Evolutionary conservation across 1,140 invertebrate species (phyloP).

Genomic region (Sipha flava): DNA sequence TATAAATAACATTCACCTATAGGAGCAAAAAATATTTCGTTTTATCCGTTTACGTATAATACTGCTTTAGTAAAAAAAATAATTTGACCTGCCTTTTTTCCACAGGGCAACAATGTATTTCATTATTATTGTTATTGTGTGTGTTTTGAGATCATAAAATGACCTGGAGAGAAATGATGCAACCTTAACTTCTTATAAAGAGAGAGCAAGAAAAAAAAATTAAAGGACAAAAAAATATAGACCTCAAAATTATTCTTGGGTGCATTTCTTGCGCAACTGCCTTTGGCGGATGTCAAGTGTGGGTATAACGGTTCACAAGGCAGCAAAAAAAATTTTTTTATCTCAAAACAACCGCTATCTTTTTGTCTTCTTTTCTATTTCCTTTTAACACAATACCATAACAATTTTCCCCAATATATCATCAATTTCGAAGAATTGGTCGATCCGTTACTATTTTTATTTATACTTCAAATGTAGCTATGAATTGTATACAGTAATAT

Average conservation of each 20-base stretch:
- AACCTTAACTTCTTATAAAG: not conserved
- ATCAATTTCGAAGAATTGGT: not conserved
- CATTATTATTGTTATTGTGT: not conserved
- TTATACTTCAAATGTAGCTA: not conserved
- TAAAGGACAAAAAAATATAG: not conserved
- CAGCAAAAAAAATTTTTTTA: conserved; percentile 4
- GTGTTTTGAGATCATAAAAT: not conserved
- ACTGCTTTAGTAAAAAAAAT: conserved; percentile 4
- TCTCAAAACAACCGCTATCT: conserved; percentile 10
- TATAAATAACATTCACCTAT: not conserved
- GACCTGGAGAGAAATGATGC: conserved; percentile 10
- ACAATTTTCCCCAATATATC: not conserved
- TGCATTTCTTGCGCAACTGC: conserved; percentile 15
- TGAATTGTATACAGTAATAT: too few species aligned
- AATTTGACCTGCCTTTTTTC: not conserved
- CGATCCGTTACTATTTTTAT: not conserved
- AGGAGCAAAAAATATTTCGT: not conserved
- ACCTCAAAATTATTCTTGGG: not conserved
- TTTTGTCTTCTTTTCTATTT: conserved; percentile 5
- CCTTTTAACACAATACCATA: not conserved
- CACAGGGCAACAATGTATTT: not conserved
- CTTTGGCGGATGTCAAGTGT: conserved; percentile 23
- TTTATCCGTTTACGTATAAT: not conserved
- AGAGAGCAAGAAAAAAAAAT: not conserved
- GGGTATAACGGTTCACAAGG: conserved; percentile 7